Conservation (phyloP, 2,797 vertebrate genomes). For the Chrosomus eos region DNA sequence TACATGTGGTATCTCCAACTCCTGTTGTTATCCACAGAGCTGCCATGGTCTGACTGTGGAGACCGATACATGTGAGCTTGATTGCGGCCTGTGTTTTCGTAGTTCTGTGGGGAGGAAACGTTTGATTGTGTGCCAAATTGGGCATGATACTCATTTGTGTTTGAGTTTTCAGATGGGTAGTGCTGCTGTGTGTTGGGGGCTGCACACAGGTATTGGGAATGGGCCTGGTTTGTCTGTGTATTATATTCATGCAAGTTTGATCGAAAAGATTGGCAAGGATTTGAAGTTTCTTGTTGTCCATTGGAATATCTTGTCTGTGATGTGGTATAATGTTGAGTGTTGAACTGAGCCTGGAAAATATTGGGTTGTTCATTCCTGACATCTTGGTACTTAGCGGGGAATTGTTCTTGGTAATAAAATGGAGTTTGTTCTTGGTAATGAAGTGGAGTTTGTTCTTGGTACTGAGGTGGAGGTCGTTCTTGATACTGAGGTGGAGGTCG, state of each 20-base stretch:
- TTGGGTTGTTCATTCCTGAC: neutral
- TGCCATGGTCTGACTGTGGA: neutral
- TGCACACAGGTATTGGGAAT: neutral
- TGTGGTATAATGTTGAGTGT: neutral
- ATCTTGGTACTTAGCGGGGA: neutral
- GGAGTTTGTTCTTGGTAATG: neutral
- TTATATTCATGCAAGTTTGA: neutral
- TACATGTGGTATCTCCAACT: neutral
- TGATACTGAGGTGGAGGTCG: neutral
- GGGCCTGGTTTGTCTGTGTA: neutral
- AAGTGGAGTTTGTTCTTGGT: neutral
- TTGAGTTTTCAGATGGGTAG: neutral
- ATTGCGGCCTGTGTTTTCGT: neutral
- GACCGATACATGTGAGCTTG: neutral
- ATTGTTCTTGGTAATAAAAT: neutral
- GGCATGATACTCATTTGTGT: neutral
- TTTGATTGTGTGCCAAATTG: neutral
- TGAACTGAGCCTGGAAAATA: neutral
- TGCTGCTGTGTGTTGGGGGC: neutral
- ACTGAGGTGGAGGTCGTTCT: neutral
- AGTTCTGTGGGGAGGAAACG: neutral
- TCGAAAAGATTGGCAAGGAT: conserved; percentile 7
- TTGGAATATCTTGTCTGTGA: neutral
- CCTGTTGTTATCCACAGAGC: neutral
- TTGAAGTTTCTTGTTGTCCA: neutral